These are phyloP conservation scores for Latrodectus hesperus DNA, from an alignment of 2,888 invertebrate genomes.

Conservation along the genomic window DNA sequence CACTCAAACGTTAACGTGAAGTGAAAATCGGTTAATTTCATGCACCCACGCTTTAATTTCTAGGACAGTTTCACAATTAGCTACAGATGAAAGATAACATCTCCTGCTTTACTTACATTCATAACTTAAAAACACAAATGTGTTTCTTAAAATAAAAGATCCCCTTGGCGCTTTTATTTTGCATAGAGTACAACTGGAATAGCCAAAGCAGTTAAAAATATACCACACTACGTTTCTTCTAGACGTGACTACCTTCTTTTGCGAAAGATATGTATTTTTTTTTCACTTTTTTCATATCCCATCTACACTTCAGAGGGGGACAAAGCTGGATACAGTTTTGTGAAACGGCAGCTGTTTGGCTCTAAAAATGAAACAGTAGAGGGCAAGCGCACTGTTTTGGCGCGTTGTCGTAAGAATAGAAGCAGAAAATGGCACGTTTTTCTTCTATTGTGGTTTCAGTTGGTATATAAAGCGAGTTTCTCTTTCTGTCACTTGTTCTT, in stretches of 20 bases:
- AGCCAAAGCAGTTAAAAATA: slow-evolving; percentile 50
- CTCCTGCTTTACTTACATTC: neutral
- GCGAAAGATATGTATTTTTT: slow-evolving; percentile 42
- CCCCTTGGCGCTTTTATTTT: slow-evolving; percentile 45
- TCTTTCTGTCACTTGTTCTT: neutral
- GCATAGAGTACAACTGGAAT: slow-evolving; percentile 37
- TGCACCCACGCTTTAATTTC: neutral
- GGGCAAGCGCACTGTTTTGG: neutral
- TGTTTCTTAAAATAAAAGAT: slow-evolving; percentile 54
- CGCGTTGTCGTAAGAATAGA: slow-evolving; percentile 15
- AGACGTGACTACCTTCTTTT: slow-evolving; percentile 27
- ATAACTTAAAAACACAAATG: slow-evolving; percentile 57
- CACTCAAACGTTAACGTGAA: no score
- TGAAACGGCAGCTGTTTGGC: slow-evolving; percentile 46
- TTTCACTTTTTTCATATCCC: slow-evolving; percentile 24
- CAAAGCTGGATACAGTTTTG: slow-evolving; percentile 58
- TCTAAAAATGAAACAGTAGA: slow-evolving; percentile 61
- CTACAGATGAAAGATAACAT: neutral
- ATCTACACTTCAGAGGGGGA: neutral
- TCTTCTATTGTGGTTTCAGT: neutral
- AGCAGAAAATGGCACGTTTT: neutral
- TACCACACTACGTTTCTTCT: neutral
- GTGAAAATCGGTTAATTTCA: neutral
- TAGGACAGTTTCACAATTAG: neutral
- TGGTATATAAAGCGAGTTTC: neutral